phyloP scores from a whole-genome alignment of 2,888 invertebrate genomes.

The Melolontha melolontha region DNA sequence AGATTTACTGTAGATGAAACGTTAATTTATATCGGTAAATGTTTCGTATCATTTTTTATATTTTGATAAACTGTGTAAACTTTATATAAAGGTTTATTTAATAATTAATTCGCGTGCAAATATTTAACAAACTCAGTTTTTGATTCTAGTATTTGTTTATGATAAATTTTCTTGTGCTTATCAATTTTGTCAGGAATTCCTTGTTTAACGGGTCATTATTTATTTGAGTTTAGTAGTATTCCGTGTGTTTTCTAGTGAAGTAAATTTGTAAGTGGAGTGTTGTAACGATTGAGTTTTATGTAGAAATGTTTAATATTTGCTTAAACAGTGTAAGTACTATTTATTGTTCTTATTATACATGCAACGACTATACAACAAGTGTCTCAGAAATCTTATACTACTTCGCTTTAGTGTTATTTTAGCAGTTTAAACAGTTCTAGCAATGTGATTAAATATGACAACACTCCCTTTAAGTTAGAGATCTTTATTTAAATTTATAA shows the following conservation, averaged over 20 bases:
- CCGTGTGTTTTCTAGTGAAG: not conserved
- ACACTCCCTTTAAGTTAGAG: no score
- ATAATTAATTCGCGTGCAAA: conserved; percentile 24
- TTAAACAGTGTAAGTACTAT: not conserved
- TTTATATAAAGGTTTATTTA: not conserved
- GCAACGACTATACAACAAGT: not conserved
- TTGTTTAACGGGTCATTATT: not conserved
- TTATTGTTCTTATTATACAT: not conserved
- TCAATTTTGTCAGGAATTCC: conserved; percentile 7
- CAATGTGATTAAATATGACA: no score
- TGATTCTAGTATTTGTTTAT: not conserved
- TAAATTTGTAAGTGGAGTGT: not conserved
- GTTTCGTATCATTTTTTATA: no score
- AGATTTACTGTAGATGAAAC: no score
- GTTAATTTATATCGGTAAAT: no score
- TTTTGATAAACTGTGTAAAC: no score
- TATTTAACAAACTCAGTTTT: conserved; percentile 8
- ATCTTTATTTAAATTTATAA: no score
- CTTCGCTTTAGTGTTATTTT: no score
- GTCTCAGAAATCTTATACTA: no score
- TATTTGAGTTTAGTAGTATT: not conserved
- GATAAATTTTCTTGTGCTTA: conserved; percentile 21
- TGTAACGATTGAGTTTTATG: no score
- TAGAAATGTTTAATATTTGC: not conserved
- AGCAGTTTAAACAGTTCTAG: no score